Conservation (phyloP, 2,113 vertebrate genomes). For the Gymnobelideus leadbeateri region DNA sequence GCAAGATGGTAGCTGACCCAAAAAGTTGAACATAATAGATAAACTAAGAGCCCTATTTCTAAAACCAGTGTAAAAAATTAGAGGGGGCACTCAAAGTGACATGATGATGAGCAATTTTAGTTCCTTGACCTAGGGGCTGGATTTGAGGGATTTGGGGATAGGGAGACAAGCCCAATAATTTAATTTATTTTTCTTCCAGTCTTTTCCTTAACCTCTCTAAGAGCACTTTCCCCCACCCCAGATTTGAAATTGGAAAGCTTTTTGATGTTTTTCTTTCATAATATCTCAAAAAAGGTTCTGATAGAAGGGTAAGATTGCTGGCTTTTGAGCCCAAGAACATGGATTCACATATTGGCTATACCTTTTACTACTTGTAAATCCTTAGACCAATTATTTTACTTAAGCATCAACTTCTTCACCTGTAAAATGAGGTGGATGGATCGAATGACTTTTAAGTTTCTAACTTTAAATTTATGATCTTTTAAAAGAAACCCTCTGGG, state of each 20-base stretch:
- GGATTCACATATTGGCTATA: not conserved
- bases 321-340: not conserved
- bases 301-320: not conserved
- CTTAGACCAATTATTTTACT: too few relatives aligned
- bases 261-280: not conserved
- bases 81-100: not conserved
- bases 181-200: not conserved
- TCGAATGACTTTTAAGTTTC: too few relatives aligned
- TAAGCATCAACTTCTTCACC: too few relatives aligned
- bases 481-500: not conserved
- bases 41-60: not conserved
- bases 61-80: not conserved
- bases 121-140: not conserved
- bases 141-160: not conserved
- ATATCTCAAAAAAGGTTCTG: not conserved
- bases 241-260: not conserved
- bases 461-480: too few relatives aligned
- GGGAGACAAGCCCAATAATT: not conserved
- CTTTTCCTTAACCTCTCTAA: not conserved
- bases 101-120: not conserved
- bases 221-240: not conserved
- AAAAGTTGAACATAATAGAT: not conserved
- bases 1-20: not conserved
- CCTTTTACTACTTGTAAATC: not conserved
- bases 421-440: too few relatives aligned